Base-by-base conservation (phyloP, 2,888 invertebrate genomes). In the Meteorus colon region DNA sequence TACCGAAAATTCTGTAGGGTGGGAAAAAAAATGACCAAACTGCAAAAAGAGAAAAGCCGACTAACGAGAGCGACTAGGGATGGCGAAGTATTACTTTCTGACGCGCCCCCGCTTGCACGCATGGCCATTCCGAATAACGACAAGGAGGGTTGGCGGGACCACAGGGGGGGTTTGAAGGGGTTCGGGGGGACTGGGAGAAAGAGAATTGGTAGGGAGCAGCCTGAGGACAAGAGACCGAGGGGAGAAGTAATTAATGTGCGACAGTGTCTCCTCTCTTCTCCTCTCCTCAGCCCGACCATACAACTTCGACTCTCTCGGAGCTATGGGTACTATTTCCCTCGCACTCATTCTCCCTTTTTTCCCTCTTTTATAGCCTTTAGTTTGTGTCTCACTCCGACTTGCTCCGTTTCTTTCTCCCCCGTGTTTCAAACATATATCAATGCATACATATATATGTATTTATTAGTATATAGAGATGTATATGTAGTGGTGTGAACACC, bases 191-290 rank as follows among this genome's bases (percentile, higher is more conserved):
- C 34, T 2, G 8, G 8, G 34, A 34, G 34, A 8, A 34, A 34
- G 34, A 34, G 6, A 55, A 63, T 27, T 27, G 63, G 70, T 63
- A 73, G 68, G 31, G 67, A 24, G 63, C 60, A 55, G 51, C 48
- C 51, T 73, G 59, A 45, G 76, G 72, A 75, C 59, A 60, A 71
- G 71, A 59, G 75, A 31, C 62, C 83, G 78, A 82, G 84, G 86
- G 86, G 86, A 84, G 85, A 87, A 86, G 87, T 87, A 87, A 87
- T 87, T 88, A 87, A 87, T 87, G 87, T 87, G 85, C 86, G 86
- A 87, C 86, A 84, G 83, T 84, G 82, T 77, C 85, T 85, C 82
- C 83, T 81, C 83, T 68, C 79, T 75, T 63, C 66, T 73, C 75
- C 65, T 78, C 76, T 62, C 62, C 31, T 63, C 66, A 67, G 51